Evolutionary conservation across 2,113 vertebrate species (phyloP).

Genomic region (Spilogale gracilis): DNA sequence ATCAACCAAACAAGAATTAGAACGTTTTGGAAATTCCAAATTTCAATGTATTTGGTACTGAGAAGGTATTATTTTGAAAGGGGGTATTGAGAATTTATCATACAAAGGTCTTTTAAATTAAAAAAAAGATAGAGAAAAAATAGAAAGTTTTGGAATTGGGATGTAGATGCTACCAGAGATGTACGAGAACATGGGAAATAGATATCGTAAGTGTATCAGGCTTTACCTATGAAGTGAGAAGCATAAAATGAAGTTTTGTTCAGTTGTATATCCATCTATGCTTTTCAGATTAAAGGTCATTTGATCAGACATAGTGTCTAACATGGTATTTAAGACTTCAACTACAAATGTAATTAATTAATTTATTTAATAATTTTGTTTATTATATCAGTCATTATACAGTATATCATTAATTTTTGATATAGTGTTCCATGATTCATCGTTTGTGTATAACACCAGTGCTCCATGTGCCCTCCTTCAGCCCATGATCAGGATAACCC

Average conservation of each 20-base stretch:
- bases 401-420: too few species aligned
- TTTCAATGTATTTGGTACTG: not conserved
- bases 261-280: not conserved
- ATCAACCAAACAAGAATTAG: not conserved
- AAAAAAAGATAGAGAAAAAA: not conserved
- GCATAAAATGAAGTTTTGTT: not conserved
- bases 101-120: not conserved
- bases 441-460: too few species aligned
- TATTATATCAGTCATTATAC: too few species aligned
- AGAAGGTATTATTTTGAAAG: not conserved
- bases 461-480: too few species aligned
- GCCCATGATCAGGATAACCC: too few species aligned
- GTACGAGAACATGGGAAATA: not conserved
- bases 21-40: not conserved
- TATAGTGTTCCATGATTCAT: too few species aligned
- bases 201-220: not conserved
- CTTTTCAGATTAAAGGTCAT: not conserved
- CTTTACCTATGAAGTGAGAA: not conserved
- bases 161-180: not conserved
- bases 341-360: not conserved
- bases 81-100: not conserved
- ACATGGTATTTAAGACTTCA: not conserved
- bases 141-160: constrained; percentile 4
- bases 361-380: too few species aligned
- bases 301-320: not conserved